Evolutionary conservation across 2,888 invertebrate genomes (phyloP).

Genomic region (Cantharis rustica): DNA sequence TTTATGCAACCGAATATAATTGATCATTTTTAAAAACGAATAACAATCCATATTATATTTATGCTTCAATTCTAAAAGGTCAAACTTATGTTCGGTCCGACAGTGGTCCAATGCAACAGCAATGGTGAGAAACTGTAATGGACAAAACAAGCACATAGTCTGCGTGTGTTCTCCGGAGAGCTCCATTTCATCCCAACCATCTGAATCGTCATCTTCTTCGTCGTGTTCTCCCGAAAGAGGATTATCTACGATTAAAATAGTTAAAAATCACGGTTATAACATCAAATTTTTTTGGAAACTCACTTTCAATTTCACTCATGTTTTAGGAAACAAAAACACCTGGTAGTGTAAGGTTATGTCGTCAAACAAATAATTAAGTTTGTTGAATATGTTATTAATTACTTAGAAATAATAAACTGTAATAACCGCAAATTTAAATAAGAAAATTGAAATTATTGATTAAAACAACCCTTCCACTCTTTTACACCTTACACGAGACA

Average conservation of each 20-base stretch:
- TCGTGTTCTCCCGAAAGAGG: slow-evolving; percentile 25
- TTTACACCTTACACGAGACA: background rate
- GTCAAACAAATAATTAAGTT: background rate
- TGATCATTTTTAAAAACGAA: slow-evolving; percentile 79
- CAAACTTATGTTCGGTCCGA: slow-evolving; percentile 67
- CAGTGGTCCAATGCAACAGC: slow-evolving; percentile 72
- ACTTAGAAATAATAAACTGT: background rate
- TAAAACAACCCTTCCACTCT: slow-evolving; percentile 4
- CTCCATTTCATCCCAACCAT: slow-evolving; percentile 63
- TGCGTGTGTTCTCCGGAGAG: slow-evolving; percentile 52
- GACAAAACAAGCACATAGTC: slow-evolving; percentile 76
- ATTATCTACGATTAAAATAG: slow-evolving; percentile 24
- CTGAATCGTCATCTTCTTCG: slow-evolving; percentile 51
- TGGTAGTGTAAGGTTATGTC: background rate
- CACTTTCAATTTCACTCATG: slow-evolving; percentile 24
- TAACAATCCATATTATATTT: slow-evolving; percentile 81
- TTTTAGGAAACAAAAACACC: background rate
- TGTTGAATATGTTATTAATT: background rate
- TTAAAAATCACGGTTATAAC: background rate
- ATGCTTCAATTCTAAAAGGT: slow-evolving; percentile 66
- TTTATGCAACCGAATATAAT: slow-evolving; percentile 73
- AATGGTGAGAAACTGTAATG: slow-evolving; percentile 63
- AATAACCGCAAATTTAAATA: background rate
- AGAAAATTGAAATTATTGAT: slow-evolving; percentile 24
- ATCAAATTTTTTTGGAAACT: background rate